phyloP scores from a whole-genome alignment of 2,888 invertebrate species.

The Tenthredo mesomela region DNA sequence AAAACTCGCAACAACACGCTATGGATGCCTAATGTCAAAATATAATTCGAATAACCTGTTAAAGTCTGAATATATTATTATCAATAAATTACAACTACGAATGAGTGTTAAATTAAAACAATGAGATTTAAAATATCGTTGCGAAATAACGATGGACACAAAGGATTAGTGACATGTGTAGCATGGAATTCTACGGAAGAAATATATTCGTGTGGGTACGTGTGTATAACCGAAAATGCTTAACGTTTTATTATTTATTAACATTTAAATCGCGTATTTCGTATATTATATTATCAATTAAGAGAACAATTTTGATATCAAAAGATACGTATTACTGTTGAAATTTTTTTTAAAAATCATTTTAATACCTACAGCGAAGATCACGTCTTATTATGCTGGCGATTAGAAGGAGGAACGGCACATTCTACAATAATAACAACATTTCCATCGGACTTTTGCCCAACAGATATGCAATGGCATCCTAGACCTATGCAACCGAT shows the following conservation, averaged over 20 bases:
- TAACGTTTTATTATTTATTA: background rate
- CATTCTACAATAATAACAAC: constrained; percentile 89
- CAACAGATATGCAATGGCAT: constrained; percentile 94
- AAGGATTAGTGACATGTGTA: constrained; percentile 91
- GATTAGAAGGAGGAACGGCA: constrained; percentile 84
- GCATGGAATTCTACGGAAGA: constrained; percentile 97
- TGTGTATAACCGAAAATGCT: constrained; percentile 26
- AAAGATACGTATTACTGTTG: constrained; percentile 11
- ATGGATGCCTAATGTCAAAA: background rate
- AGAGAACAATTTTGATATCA: constrained; percentile 34
- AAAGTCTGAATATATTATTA: background rate
- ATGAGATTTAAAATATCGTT: constrained; percentile 92
- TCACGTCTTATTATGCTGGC: constrained; percentile 94
- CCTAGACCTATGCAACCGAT: constrained; percentile 82
- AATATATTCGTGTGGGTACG: constrained; percentile 92
- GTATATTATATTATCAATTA: constrained; percentile 43
- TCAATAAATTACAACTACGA: background rate
- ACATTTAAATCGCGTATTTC: background rate
- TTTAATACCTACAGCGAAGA: constrained; percentile 88
- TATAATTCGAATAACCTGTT: background rate
- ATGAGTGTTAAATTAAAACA: constrained; percentile 29
- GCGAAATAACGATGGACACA: constrained; percentile 87
- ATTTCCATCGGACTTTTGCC: constrained; percentile 90
- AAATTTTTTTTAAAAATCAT: constrained; percentile 66
- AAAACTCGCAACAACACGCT: constrained; percentile 13